A percentile compares a stretch with the other conserved stretches of the same genome.
These are phyloP conservation scores for Muricea muricata DNA, from an alignment of 92 coral and sea anemone species.

Conservation along the genomic window DNA sequence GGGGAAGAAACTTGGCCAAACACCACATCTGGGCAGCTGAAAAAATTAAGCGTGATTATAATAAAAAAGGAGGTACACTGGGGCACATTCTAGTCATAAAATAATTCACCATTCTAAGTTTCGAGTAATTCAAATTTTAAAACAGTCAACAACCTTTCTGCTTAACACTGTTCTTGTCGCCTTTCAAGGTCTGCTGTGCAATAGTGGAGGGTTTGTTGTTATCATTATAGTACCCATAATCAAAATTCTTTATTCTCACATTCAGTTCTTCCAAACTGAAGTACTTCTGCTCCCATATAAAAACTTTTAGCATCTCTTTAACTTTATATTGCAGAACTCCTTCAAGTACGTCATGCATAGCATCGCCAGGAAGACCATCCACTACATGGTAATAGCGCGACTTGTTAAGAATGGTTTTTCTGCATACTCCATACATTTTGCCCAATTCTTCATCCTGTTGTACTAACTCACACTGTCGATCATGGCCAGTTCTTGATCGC, in stretches of 20 bases:
- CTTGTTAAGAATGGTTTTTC: background rate
- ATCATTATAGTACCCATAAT: background rate
- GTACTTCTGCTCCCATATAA: background rate
- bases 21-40: constrained; percentile 43
- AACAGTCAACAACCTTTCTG: constrained; percentile 31
- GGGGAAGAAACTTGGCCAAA: constrained; percentile 36
- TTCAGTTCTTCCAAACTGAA: constrained; percentile 1
- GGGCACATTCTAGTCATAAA: too few species aligned
- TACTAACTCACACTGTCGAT: constrained; percentile 11
- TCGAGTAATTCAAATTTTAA: background rate
- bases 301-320: constrained; percentile 18
- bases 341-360: too few species aligned
- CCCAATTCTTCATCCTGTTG: constrained; percentile 13
- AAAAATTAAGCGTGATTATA: too few species aligned
- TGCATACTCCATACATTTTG: constrained; percentile 18
- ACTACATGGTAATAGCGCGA: constrained; percentile 2
- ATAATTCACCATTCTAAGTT: background rate
- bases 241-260: background rate
- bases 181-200: background rate
- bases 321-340: too few species aligned
- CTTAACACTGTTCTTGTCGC: constrained; percentile 29
- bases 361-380: too few species aligned
- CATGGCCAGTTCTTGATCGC: constrained; percentile 12
- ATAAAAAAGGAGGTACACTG: too few species aligned
- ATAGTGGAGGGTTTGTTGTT: constrained; percentile 27